Base-by-base conservation (phyloP, 2,797 vertebrate species). In the Xerus rutilus region DNA sequence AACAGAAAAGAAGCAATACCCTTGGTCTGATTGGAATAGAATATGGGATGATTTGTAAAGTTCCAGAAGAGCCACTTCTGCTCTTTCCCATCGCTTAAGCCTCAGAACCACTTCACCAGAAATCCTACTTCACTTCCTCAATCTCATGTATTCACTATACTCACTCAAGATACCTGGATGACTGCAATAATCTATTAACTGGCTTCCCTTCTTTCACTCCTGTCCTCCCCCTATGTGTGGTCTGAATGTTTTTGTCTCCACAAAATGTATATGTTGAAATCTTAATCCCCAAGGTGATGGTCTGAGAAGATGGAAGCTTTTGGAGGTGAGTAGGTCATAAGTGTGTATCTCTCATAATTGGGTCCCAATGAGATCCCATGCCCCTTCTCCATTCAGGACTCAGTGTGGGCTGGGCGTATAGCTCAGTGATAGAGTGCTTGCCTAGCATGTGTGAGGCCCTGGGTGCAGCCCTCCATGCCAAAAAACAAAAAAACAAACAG, bases 111-210 rank as follows among this genome's bases (percentile, higher is more conserved):
- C 10, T 25, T 20, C 20, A 32, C 20, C 87, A 70, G 62, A 78
- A 57, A 65, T 28, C 39, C 84, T 45, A 21, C n/a, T 9, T 23
- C 32, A 3, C 52, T 28, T 49, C 39, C 74, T 94, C 14, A 21
- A 4, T 28, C 23, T 47, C 43, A 23, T 8, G 4, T 0, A 0
- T 8, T 83, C 5, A 0, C 3, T 0, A 2, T 13, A 18, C 7
- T 52, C 6, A 0, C 15, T 88, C 21, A 35, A 9, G 52, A 49
- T 57, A 28, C 69, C n/a, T 59, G 20, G 17, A 28, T 35, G 28
- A 28, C 45, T 57, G 20, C 9, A 15, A 25, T 7, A 0, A 7
- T 78, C 67, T 35, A 3, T 17, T 47, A 39, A 7, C 4, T 30
- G 12, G 14, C 54, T 86, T 59, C 18, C 49, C 14, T 32, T 3